Percentiles rank a stretch among this genome's conserved stretches.
Evolutionary conservation across 2,888 invertebrate genomes (phyloP).

Genomic region (Gastrophysa polygoni): DNA sequence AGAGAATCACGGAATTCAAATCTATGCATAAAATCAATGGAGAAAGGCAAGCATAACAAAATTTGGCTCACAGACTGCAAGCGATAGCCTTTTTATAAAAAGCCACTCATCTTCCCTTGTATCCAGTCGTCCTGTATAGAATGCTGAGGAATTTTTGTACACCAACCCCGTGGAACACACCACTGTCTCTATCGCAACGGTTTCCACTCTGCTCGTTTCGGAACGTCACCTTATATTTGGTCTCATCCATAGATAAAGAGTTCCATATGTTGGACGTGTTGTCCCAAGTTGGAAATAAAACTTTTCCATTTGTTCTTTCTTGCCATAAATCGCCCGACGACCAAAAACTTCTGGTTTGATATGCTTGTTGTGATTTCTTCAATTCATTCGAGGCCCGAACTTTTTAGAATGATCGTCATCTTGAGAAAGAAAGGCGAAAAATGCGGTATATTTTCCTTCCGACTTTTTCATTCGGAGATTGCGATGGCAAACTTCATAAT

Average conservation of each 20-base stretch:
- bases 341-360: conserved; percentile 9
- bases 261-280: conserved; percentile 8
- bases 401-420: not conserved
- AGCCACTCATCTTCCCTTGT: no score
- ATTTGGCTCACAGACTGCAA: no score
- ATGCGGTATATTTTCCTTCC: not conserved
- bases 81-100: no score
- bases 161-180: no score
- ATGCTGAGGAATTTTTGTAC: no score
- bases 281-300: conserved; percentile 8
- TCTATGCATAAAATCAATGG: no score
- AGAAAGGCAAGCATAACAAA: no score
- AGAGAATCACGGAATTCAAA: no score
- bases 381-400: conserved; percentile 5
- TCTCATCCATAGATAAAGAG: conserved; percentile 6
- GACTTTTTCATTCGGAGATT: not conserved
- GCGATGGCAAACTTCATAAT: not conserved
- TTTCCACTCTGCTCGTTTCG: not conserved
- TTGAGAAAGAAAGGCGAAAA: not conserved
- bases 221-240: not conserved
- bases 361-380: conserved; percentile 10
- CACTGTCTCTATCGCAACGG: no score
- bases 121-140: no score
- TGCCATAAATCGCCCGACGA: conserved; percentile 6
- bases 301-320: conserved; percentile 13